Base-by-base conservation (phyloP, 1,140 invertebrate genomes). In the Tetranychus urticae region DNA sequence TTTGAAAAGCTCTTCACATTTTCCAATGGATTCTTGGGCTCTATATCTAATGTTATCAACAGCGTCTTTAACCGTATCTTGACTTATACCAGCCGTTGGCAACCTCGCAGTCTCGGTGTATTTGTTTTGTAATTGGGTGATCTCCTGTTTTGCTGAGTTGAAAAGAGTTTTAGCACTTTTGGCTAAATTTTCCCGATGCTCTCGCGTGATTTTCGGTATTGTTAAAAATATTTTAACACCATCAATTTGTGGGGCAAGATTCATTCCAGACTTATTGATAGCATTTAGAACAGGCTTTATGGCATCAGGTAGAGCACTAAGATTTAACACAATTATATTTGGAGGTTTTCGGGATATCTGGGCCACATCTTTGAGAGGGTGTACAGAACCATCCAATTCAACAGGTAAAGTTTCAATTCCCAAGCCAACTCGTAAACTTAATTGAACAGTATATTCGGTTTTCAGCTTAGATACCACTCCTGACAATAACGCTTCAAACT, bases 241-340 rank as follows among this genome's bases (percentile, higher is more conserved):
- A 71, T 94, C 90, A 72, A 91, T 86, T 70, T 94, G 89, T 0
- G 90, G 89, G 77, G 88, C 93, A 36, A 96, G 74, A 72, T 91
- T 92, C 77, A 94, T 81, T 56, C 87, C 50, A 13, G 50, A 52
- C 8, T 7, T 2, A 23, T n/a, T 52, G 50, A 52, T n/a, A 2
- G 50, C 50, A 12, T 2, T 23, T n/a, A 4, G n/a, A 2, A 52
- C 61, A n/a, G 63, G 61, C 33, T 64, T 64, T 10, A 64, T 23
- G 14, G 63, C 63, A 10, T 64, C 45, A 6, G 63, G 63, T 13
- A 47, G 56, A 1, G 61, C 56, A 1, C 31, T 12, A 13, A 64
- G 34, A 56, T 64, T 62, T 5, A 64, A 23, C 1, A 62, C 56
- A 4, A 64, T 37, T 31, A 62, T 14, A 23, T 60, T 56, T 2